phyloP scores from a whole-genome alignment of 2,888 invertebrate species.

The Hirtodrosophila histrioides region DNA sequence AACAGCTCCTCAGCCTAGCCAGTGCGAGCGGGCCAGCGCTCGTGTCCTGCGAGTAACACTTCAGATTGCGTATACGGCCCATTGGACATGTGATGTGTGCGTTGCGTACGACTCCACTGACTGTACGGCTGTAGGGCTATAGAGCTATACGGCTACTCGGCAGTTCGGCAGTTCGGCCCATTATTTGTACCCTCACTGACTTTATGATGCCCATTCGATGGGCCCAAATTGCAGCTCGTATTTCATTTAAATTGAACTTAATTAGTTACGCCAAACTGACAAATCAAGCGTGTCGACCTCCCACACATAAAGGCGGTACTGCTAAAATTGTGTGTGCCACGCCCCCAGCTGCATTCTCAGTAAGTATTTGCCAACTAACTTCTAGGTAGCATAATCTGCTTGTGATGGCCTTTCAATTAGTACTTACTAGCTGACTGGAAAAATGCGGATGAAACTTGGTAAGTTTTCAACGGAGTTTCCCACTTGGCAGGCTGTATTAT shows the following conservation, averaged over 20 bases:
- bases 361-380: conserved; percentile 5
- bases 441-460: conserved; percentile 14
- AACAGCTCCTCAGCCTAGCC: conserved; percentile 62
- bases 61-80: conserved; percentile 74
- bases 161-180: conserved; percentile 20
- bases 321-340: conserved; percentile 2
- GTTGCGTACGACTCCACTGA: conserved; percentile 12
- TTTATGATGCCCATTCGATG: conserved; percentile 74
- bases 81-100: conserved; percentile 65
- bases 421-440: conserved; percentile 42
- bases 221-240: conserved; percentile 73
- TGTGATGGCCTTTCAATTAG: conserved; percentile 77
- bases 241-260: conserved; percentile 80
- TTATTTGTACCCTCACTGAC: conserved; percentile 54
- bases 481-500: conserved; percentile 1
- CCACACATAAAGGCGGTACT: neutral
- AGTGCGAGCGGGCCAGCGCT: conserved; percentile 1
- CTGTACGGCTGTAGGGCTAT: neutral
- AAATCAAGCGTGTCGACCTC: conserved; percentile 27
- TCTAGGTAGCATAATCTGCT: conserved; percentile 35
- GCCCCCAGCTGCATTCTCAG: conserved; percentile 2
- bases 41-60: conserved; percentile 37
- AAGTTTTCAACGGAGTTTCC: conserved; percentile 3
- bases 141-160: too few species aligned
- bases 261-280: conserved; percentile 70